These are phyloP conservation scores for Polypterus senegalus DNA, from an alignment of 2,113 vertebrate species.

Conservation along the genomic window DNA sequence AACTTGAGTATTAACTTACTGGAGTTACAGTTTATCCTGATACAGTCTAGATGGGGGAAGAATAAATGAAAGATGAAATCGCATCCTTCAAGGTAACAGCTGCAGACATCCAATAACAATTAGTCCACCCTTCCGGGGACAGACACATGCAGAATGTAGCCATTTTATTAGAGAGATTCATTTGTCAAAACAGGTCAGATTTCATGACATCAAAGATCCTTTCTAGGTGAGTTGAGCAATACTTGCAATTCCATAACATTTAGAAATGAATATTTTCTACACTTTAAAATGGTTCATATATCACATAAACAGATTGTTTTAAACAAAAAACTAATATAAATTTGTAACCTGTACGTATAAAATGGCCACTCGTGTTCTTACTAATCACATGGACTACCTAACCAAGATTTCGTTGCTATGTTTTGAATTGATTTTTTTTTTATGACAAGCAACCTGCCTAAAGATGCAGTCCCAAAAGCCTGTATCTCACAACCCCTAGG, in stretches of 20 bases:
- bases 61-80: slow-evolving; percentile 99
- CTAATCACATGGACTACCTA: slow-evolving; percentile 84
- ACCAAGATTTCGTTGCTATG: slow-evolving; percentile 48
- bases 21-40: slow-evolving; percentile 99
- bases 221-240: background rate
- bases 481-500: no score
- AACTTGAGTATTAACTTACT: slow-evolving; percentile 98
- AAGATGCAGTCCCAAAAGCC: background rate
- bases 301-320: no score
- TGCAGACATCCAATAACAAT: slow-evolving; percentile 99
- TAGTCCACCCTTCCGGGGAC: slow-evolving; percentile 98
- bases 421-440: slow-evolving; percentile 3
- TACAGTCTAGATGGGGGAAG: slow-evolving; percentile 99
- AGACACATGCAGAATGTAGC: slow-evolving; percentile 86
- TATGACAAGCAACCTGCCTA: slow-evolving; percentile 1
- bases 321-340: background rate
- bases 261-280: no score
- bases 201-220: background rate
- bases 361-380: slow-evolving; percentile 78
- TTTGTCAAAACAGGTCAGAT: slow-evolving; percentile 1
- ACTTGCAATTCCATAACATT: no score
- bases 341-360: slow-evolving; percentile 40
- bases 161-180: slow-evolving; percentile 51
- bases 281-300: no score
- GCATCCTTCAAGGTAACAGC: slow-evolving; percentile 99